These are phyloP conservation scores for Stigmatopora argus DNA, from an alignment of 2,113 vertebrate species.

Conservation along the genomic window DNA sequence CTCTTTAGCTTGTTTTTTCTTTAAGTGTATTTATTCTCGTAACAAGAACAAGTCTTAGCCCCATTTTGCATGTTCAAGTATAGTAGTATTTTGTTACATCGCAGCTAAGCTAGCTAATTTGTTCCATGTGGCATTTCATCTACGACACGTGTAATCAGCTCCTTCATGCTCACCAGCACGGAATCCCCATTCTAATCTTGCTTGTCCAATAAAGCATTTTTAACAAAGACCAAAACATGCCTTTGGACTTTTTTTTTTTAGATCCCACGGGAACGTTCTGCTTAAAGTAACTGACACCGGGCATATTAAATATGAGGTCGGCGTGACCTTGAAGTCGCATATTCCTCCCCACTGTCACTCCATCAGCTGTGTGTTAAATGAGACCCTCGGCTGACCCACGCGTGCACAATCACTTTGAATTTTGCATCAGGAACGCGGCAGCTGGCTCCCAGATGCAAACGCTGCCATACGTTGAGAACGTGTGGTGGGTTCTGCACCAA, in stretches of 20 bases:
- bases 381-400: slow-evolving; percentile 43
- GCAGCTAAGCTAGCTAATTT: slow-evolving; percentile 31
- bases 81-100: slow-evolving; percentile 25
- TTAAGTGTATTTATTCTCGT: slow-evolving; percentile 37
- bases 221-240: slow-evolving; percentile 41
- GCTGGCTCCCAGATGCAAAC: slow-evolving; percentile 69
- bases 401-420: slow-evolving; percentile 46
- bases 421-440: slow-evolving; percentile 41
- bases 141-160: slow-evolving; percentile 30
- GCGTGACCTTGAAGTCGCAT: background rate
- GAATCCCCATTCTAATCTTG: slow-evolving; percentile 53
- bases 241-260: background rate
- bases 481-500: slow-evolving; percentile 37
- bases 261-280: background rate
- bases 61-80: slow-evolving; percentile 24
- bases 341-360: slow-evolving; percentile 30
- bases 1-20: background rate
- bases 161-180: slow-evolving; percentile 36
- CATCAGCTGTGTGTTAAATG: slow-evolving; percentile 46
- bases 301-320: background rate
- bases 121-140: slow-evolving; percentile 46
- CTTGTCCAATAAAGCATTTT: slow-evolving; percentile 70
- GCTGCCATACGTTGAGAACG: slow-evolving; percentile 33
- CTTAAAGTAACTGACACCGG: background rate
- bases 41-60: slow-evolving; percentile 15